Conservation (phyloP, 2,888 invertebrate species). For the Tiliacea citrago region DNA sequence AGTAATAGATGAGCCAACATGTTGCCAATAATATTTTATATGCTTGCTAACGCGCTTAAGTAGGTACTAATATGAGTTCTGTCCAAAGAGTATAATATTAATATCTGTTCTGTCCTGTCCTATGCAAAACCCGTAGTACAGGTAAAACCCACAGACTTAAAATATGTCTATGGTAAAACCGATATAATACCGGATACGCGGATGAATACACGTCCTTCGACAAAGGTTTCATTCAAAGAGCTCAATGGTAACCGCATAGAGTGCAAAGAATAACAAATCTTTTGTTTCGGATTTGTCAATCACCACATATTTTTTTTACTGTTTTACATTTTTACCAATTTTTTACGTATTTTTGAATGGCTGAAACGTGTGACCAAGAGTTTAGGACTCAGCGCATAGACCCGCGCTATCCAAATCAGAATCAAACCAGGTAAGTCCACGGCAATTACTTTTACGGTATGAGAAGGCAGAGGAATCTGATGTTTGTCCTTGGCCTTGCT, state of each 20-base stretch:
- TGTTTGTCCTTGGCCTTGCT: not conserved
- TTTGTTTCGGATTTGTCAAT: slow-evolving; percentile 50
- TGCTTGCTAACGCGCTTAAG: not conserved
- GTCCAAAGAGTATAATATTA: too few species aligned
- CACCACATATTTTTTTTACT: not conserved
- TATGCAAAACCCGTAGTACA: too few species aligned
- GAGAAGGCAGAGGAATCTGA: not conserved
- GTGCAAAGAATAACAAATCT: slow-evolving; percentile 18
- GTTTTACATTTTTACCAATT: slow-evolving; percentile 16
- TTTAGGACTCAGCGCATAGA: slow-evolving; percentile 85
- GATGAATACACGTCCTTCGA: not conserved
- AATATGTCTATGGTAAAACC: not conserved
- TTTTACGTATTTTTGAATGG: slow-evolving; percentile 14
- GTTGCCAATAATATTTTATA: not conserved
- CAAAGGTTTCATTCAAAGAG: slow-evolving; percentile 26
- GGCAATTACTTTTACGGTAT: not conserved
- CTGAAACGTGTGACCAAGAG: slow-evolving; percentile 85
- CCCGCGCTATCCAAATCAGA: slow-evolving; percentile 84
- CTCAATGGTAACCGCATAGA: slow-evolving; percentile 18
- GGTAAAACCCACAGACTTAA: too few species aligned
- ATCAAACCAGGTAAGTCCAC: slow-evolving; percentile 81
- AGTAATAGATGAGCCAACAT: slow-evolving; percentile 6
- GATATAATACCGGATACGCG: not conserved
- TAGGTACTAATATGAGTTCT: not conserved
- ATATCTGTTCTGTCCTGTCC: too few species aligned